Evolutionary conservation across 1,140 invertebrate species (phyloP).

Genomic region (Pseudomyrmex cubaensis): DNA sequence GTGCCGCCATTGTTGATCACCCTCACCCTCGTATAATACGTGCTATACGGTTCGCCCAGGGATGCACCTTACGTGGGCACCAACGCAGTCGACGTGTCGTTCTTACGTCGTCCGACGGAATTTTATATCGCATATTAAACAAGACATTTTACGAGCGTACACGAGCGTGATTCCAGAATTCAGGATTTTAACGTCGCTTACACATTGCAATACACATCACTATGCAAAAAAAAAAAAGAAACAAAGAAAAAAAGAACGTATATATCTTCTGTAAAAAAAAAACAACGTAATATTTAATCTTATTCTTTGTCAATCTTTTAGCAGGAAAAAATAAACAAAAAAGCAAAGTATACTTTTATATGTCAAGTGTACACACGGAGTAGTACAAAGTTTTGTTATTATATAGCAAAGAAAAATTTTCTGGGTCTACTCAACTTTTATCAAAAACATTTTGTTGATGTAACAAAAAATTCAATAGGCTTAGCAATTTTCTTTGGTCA

Average conservation of each 20-base stretch:
- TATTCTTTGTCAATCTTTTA: too few relatives aligned
- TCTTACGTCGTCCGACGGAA: slow-evolving; percentile 15
- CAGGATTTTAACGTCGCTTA: not conserved
- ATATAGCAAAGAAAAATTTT: not conserved
- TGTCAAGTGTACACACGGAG: too few relatives aligned
- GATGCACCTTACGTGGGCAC: slow-evolving; percentile 49
- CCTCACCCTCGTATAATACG: slow-evolving; percentile 66
- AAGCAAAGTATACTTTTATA: too few relatives aligned
- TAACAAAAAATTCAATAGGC: too few relatives aligned
- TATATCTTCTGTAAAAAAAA: too few relatives aligned
- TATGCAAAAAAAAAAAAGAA: not conserved
- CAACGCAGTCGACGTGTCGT: not conserved
- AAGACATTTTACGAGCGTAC: slow-evolving; percentile 35
- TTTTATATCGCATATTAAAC: not conserved
- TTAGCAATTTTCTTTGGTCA: too few relatives aligned
- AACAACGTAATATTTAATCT: too few relatives aligned
- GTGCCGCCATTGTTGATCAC: slow-evolving; percentile 69
- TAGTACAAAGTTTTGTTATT: too few relatives aligned
- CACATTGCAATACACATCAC: too few relatives aligned
- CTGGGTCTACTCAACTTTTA: not conserved
- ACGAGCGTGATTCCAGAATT: slow-evolving; percentile 13
- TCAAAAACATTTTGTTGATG: not conserved
- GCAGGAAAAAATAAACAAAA: too few relatives aligned
- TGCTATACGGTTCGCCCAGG: slow-evolving; percentile 48
- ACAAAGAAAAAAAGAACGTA: too few relatives aligned